Evolutionary conservation across 2,113 vertebrate genomes (phyloP).

Genomic region (Ardeotis arabs): DNA sequence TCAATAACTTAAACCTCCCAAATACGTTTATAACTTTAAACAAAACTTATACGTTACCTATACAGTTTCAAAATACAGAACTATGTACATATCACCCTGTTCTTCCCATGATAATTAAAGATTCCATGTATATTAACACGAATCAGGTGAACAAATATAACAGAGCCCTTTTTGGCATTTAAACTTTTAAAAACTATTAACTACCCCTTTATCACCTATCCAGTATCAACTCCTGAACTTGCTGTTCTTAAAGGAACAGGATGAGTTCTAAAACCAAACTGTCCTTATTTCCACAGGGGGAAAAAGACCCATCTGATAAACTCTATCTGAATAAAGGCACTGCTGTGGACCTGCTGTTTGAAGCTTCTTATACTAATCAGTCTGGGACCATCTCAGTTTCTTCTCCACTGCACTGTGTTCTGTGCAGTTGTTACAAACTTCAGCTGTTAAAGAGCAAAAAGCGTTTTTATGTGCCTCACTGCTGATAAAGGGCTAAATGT

Average conservation of each 20-base stretch:
- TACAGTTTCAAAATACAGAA: too few relatives aligned
- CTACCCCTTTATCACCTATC: neutral
- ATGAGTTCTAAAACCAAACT: neutral
- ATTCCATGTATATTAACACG: too few relatives aligned
- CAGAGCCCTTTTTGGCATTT: neutral
- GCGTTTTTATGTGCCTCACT: accelerated
- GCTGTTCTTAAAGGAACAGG: neutral
- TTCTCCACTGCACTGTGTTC: neutral
- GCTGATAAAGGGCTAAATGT: neutral
- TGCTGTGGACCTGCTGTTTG: accelerated
- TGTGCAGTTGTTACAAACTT: neutral
- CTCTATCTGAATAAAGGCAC: neutral
- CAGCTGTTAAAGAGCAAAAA: neutral
- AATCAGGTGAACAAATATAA: too few relatives aligned
- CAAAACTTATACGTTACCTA: too few relatives aligned
- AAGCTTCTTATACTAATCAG: neutral
- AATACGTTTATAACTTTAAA: too few relatives aligned
- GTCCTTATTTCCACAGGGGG: neutral
- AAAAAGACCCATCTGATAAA: neutral
- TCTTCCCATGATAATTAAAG: too few relatives aligned
- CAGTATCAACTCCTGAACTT: neutral
- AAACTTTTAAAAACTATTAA: neutral
- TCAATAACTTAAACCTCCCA: too few relatives aligned
- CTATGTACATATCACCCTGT: too few relatives aligned
- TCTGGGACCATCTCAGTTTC: neutral